Evolutionary conservation across 1,140 invertebrate species (phyloP), one percentile per base, ranked within the genome.

Genomic region (Aplysia californica): DNA sequence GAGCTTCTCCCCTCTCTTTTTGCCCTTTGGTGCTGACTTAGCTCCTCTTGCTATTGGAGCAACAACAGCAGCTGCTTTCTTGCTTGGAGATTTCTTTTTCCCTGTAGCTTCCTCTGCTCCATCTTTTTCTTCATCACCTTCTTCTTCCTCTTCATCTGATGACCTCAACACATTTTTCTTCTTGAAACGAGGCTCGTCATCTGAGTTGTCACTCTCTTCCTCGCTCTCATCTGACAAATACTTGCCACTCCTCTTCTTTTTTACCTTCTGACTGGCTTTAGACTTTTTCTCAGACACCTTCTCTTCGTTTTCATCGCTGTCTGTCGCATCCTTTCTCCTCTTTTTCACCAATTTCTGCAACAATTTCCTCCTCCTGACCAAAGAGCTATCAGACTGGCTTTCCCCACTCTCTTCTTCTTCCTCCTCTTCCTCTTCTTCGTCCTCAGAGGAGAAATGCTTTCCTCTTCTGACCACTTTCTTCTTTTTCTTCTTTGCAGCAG

Each of bases 111-210:
- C 15, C 31, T 39, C 38, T 59, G 70, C 68, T 55, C 35, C 66
- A 31, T 39, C 70, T 50, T 66, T 58, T 6, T 56, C 56, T 21
- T 70, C 66, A 21, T 41, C 64, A 55, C 66, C 58, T 21, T 70
- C 39, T 29, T 74, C 59, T 0, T 55, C 50, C 1, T 74, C 77
- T 39, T 79, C 77, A 31, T 79, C 77, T 31, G 77, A 68, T 5
- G 77, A 79, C 31, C 77, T 39, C 1, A 79, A 41, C 31, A 79
- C 77, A 71, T 79, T 79, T 39, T 79, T 78, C 67, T 71, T 79
- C 29, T 75, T 75, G 50, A 70, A 70, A 6, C 33, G 56, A 33
- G 67, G 33, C 31, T 39, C 35, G 23, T 74, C 70, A n/a, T 59
- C 70, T 15, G 26, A 1, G 41, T 23, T 68, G 21, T 68, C 66